Evolutionary conservation across 2,888 invertebrate species (phyloP), one percentile per base, ranked within the genome.

Genomic region (Nephrotoma guestfalica): DNA sequence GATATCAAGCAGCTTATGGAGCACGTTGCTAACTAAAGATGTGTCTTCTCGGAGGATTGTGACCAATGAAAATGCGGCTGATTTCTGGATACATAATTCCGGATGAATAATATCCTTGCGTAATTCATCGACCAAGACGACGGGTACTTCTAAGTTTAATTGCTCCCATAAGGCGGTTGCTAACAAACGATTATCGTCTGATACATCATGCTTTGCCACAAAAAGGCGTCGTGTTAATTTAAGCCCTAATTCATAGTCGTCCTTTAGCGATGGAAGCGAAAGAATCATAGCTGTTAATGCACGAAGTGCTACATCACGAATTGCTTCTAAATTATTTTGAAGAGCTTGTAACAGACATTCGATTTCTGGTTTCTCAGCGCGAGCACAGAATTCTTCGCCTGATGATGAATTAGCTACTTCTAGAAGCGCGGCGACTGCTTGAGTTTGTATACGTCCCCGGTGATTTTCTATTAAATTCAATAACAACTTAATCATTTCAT

Each of bases 121-220:
- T 87, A 93, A 89, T 86, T 90, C 89, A 6, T 90, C 89, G 90
- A 92, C 92, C 86, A 93, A 89, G 18, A 89, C 88, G 6, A 90
- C 90, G 2, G 94, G 92, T 51, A 93, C 92, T 11, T 91, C 89
- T 87, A 95, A 91, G n/a, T 92, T 90, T 1, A 93, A 92, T 9
- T 91, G 90, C 41, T 92, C 91, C 95, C 95, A 96, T n/a, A 96
- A 90, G 84, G 93, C 91, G 30, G 92, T 91, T 0, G 95, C 95
- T 18, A 95, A 91, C 43, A 92, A 91, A 88, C 94, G 93, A 89
- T 97, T 97, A 87, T 96, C 95, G 71, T 95, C 95, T 6, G 93
- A 93, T 0, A 94, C 92, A 92, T 98, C 98, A 90, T 95, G 96
- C 88, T 94, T 95, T 0, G 97, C 96, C 86, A 98, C 93, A 95